Conservation (phyloP, 2,797 vertebrate species). For the Potorous gilbertii region DNA sequence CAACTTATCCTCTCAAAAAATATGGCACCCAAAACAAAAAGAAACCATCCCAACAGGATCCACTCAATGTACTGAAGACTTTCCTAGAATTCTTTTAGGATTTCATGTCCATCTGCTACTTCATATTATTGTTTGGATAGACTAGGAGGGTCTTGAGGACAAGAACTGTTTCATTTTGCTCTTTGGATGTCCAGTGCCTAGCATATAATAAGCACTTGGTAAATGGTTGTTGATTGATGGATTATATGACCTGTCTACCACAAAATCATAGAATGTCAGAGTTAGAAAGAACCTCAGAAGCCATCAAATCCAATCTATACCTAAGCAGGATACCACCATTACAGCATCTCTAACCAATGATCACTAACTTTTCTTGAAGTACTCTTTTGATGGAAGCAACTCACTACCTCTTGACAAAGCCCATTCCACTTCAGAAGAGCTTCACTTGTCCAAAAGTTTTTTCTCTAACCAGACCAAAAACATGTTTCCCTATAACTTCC, state of each 20-base stretch:
- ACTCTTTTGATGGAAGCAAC: background rate
- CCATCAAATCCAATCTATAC: background rate
- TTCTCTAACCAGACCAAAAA: background rate
- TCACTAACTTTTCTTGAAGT: background rate
- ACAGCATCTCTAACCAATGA: background rate
- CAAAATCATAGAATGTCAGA: background rate
- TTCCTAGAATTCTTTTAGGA: background rate
- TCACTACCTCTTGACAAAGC: background rate
- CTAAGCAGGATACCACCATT: background rate
- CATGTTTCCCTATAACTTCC: background rate
- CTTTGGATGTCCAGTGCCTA: background rate
- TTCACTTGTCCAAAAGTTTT: background rate
- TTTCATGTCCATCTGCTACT: background rate
- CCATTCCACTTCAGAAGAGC: background rate
- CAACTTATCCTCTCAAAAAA: background rate
- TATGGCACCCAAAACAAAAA: background rate
- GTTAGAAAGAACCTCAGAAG: background rate
- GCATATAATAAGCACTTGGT: background rate
- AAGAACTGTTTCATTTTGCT: background rate
- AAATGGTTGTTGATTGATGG: background rate
- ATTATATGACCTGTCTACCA: background rate
- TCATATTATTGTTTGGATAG: background rate
- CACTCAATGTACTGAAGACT: background rate
- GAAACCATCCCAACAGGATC: background rate
- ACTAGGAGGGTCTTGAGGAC: background rate